Base-by-base conservation (phyloP, 2,113 vertebrate species). In the Neogale vison region DNA sequence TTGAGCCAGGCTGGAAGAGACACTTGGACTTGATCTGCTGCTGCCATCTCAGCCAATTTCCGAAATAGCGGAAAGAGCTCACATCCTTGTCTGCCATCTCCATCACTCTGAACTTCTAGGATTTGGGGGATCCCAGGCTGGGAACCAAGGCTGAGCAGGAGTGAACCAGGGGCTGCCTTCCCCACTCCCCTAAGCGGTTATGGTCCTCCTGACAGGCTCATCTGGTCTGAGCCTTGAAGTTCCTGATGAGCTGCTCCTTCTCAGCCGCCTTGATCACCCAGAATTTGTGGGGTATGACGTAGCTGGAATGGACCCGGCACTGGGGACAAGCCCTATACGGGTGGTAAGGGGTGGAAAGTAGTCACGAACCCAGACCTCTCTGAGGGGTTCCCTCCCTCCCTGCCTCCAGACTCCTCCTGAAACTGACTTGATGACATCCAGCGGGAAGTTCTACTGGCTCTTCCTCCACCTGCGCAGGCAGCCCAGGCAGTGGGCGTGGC, bases 401-500 rank as follows among this genome's bases (percentile, higher is more conserved):
- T 24, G 39, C 57, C 34, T 12, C 29, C 29, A 0, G 6, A 39
- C 10, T 26, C 18, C 21, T 26, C 52, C n/a, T 0, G 4, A 7
- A 31, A 57, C 99, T 97, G 96, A 99, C 99, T 99, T 99, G 17
- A 99, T 98, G 80, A 99, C 98, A 0, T 98, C 42, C 6, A 96
- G 98, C 3, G 99, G 98, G 61, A 99, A 99, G 57, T 98, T 98
- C 36, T 65, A 34, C 24, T 96, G 99, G 4, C 99, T 99, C 96
- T 99, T 99, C 20, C 99, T 98, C 99, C 99, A 99, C 82, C 99
- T 99, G 84, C 99, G 98, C 59, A 99, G 99, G 96, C 99, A 99
- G 55, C 98, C 93, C 96, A 99, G 96, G 88, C 99, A 99, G 98
- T 99, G 99, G 0, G 99, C 74, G 3, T 99, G 99, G 96, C 96